These are phyloP conservation scores for Apteryx mantelli DNA, from an alignment of 2,113 vertebrate species.

Conservation along the genomic window DNA sequence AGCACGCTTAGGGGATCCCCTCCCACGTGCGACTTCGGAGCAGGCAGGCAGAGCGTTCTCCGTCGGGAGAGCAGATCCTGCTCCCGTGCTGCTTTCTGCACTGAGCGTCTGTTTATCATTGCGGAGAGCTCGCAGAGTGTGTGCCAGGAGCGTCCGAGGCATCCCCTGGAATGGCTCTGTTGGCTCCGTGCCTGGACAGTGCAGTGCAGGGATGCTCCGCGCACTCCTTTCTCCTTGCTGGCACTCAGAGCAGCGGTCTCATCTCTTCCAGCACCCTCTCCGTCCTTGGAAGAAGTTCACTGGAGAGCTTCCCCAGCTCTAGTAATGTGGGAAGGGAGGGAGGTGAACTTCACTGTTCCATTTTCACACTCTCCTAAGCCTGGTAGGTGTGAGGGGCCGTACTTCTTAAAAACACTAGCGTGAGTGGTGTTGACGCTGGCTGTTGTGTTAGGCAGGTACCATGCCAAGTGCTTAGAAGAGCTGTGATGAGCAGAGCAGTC, in stretches of 20 bases:
- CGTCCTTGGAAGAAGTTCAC: background rate
- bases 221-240: background rate
- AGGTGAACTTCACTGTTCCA: background rate
- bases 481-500: background rate
- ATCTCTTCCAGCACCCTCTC: background rate
- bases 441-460: background rate
- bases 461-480: background rate
- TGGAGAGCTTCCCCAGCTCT: background rate
- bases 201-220: accelerated
- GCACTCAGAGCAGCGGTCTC: background rate
- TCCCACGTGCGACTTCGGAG: background rate
- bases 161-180: accelerated
- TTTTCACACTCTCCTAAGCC: background rate
- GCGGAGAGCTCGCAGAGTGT: background rate
- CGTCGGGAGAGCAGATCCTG: accelerated
- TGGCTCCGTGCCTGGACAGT: accelerated
- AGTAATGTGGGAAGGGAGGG: background rate
- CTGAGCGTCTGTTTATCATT: no score
- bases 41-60: background rate
- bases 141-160: background rate
- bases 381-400: accelerated
- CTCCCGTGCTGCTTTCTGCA: background rate
- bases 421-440: accelerated
- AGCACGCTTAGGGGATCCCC: background rate
- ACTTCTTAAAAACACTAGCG: background rate